Conservation (phyloP, 2,797 vertebrate genomes). For the Rhinoraja longicauda region DNA sequence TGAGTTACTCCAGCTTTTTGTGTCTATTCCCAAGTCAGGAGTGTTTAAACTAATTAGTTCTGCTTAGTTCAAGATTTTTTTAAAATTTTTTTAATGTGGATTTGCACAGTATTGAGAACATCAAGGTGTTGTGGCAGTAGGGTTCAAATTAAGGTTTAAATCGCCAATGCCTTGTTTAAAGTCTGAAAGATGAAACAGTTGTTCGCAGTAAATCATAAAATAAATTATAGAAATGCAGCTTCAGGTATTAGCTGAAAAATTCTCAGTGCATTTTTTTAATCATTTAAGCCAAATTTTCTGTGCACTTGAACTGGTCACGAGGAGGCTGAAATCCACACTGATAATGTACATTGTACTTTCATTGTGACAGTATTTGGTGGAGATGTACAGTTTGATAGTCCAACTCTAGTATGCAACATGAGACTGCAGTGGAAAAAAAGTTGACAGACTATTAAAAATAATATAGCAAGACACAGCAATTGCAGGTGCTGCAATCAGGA, state of each 20-base stretch:
- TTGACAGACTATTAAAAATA: no score
- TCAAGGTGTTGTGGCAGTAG: not conserved
- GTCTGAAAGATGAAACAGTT: not conserved
- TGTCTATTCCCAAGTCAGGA: no score
- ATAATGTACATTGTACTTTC: not conserved
- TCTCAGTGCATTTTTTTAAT: not conserved
- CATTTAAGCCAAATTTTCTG: not conserved
- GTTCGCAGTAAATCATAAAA: not conserved
- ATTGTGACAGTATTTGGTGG: not conserved
- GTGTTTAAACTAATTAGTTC: conserved; percentile 1
- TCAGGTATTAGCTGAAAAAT: not conserved
- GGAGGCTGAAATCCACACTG: not conserved
- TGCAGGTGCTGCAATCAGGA: no score
- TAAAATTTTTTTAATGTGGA: not conserved
- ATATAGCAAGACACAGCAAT: no score
- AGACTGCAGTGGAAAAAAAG: no score
- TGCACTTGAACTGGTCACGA: not conserved
- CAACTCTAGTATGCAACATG: not conserved
- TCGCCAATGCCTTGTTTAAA: not conserved
- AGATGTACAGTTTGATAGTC: not conserved
- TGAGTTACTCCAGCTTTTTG: no score
- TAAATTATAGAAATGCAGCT: not conserved
- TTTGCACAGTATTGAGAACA: not conserved
- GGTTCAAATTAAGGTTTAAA: not conserved
- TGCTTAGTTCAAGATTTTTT: no score